phyloP scores from a whole-genome alignment of 2,888 invertebrate genomes.

The Creontiades dilutus region DNA sequence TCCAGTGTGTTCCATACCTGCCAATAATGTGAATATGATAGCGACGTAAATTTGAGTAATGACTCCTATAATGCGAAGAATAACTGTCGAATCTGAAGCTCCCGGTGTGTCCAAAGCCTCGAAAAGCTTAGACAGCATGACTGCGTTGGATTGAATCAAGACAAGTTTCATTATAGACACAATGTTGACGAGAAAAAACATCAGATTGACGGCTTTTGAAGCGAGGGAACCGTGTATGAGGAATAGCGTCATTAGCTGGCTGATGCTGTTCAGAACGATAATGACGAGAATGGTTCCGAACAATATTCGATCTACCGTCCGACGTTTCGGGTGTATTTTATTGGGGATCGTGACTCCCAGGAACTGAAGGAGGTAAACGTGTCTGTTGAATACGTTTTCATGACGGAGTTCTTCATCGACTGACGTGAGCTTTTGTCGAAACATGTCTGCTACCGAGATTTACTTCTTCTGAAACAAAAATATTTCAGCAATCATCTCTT shows the following conservation, averaged over 20 bases:
- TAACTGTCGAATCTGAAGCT: constrained; percentile 26
- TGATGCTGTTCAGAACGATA: constrained; percentile 44
- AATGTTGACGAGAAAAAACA: constrained; percentile 60
- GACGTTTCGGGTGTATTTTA: background rate
- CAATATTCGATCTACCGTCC: background rate
- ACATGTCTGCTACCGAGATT: background rate
- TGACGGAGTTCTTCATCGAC: constrained; percentile 44
- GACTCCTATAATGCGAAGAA: background rate
- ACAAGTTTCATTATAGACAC: constrained; percentile 52
- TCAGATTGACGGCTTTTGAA: constrained; percentile 49
- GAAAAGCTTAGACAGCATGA: constrained; percentile 51
- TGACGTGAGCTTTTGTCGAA: constrained; percentile 29
- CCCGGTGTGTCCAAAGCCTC: constrained; percentile 50
- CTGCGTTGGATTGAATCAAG: constrained; percentile 51
- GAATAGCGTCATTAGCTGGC: constrained; percentile 53
- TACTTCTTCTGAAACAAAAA: background rate
- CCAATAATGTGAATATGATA: constrained; percentile 24
- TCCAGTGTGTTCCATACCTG: background rate
- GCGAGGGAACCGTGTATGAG: background rate
- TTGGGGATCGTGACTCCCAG: constrained; percentile 43
- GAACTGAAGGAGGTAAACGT: constrained; percentile 54
- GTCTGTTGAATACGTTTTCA: constrained; percentile 57
- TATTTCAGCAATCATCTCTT: background rate
- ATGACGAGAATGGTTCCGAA: background rate
- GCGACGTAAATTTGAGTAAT: constrained; percentile 53